Conservation (phyloP, 2,888 invertebrate species). For the Baccha elongata region DNA sequence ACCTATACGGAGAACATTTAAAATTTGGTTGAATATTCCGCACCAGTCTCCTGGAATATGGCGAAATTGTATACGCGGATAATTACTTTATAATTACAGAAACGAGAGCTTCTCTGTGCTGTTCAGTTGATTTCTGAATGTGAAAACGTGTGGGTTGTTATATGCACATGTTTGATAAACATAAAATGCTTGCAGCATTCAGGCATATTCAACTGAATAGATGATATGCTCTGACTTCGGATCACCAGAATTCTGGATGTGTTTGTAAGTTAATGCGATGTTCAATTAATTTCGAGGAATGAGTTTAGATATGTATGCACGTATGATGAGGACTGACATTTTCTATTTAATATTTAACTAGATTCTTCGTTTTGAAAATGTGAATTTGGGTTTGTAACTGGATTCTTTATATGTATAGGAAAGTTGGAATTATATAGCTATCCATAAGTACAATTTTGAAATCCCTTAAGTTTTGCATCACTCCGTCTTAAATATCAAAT, state of each 20-base stretch:
- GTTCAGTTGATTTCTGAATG: slow-evolving; percentile 35
- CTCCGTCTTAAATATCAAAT: too few species aligned
- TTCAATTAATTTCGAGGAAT: slow-evolving; percentile 10
- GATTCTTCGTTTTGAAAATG: too few species aligned
- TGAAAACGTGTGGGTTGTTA: slow-evolving; percentile 2
- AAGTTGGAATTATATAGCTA: too few species aligned
- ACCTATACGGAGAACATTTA: slow-evolving; percentile 24
- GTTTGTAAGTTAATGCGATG: slow-evolving; percentile 29
- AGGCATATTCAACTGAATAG: slow-evolving; percentile 19
- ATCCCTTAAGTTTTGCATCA: too few species aligned
- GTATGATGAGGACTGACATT: too few species aligned
- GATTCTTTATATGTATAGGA: too few species aligned
- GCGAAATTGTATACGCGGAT: slow-evolving; percentile 45
- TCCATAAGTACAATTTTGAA: too few species aligned
- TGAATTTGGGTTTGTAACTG: too few species aligned
- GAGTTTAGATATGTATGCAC: too few species aligned
- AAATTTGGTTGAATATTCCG: slow-evolving; percentile 43
- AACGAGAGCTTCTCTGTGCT: slow-evolving; percentile 31
- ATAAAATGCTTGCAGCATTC: not conserved
- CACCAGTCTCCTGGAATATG: slow-evolving; percentile 13
- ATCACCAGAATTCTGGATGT: slow-evolving; percentile 24
- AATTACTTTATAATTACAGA: slow-evolving; percentile 71
- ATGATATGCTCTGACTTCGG: slow-evolving; percentile 6
- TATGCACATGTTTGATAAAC: slow-evolving; percentile 11
- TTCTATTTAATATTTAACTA: too few species aligned